Conservation (phyloP, 2,888 invertebrate genomes). For the Muschampia plurimacula region DNA sequence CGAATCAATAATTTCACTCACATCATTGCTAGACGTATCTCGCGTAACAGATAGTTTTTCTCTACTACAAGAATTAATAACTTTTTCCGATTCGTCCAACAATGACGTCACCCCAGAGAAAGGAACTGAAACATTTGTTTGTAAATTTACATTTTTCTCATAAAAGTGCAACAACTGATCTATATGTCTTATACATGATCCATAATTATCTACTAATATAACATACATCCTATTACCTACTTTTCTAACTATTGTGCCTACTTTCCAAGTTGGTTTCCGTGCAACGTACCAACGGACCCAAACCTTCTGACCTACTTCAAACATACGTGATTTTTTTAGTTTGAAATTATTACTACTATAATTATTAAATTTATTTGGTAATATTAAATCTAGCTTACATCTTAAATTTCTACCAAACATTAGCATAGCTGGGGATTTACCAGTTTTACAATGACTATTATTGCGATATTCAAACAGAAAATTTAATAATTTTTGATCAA, state of each 20-base stretch:
- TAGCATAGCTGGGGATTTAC: slow-evolving; percentile 43
- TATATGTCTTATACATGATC: slow-evolving; percentile 8
- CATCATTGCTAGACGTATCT: background rate
- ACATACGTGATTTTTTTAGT: background rate
- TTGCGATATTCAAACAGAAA: slow-evolving; percentile 8
- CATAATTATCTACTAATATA: slow-evolving; percentile 3
- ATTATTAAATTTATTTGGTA: slow-evolving; percentile 13
- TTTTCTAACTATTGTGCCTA: background rate
- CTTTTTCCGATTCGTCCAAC: background rate
- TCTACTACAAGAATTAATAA: background rate
- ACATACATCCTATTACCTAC: slow-evolving; percentile 8
- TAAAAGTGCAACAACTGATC: background rate
- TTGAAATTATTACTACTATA: background rate
- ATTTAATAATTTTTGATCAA: slow-evolving; percentile 14
- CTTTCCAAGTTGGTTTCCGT: slow-evolving; percentile 9
- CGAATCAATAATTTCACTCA: background rate
- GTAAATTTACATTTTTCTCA: background rate
- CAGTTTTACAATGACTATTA: slow-evolving; percentile 46
- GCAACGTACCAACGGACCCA: background rate
- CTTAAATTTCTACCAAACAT: slow-evolving; percentile 46
- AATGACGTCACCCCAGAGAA: background rate
- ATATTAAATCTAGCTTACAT: slow-evolving; percentile 15
- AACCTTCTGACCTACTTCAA: slow-evolving; percentile 3
- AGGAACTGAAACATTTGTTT: background rate
- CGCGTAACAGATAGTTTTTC: background rate